phyloP scores from a whole-genome alignment of 2,797 vertebrate genomes.

The Acrossocheilus fasciatus region DNA sequence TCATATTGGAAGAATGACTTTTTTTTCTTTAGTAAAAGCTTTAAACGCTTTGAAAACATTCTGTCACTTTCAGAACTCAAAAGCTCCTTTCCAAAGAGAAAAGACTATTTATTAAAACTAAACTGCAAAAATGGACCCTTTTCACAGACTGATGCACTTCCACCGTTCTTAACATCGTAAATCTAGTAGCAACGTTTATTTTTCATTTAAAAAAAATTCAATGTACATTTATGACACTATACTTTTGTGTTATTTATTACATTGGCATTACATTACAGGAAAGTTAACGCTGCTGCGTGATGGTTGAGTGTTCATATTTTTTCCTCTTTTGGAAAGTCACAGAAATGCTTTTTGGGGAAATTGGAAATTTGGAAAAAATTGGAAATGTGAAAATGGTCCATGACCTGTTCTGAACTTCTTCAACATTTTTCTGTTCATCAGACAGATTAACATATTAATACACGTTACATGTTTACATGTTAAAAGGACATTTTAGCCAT shows the following conservation, averaged over 20 bases:
- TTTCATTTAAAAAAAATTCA: not conserved
- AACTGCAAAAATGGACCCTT: not conserved
- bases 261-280: not conserved
- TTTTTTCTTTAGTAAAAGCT: constrained; percentile 45
- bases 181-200: too few relatives aligned
- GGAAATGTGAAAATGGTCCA: too few relatives aligned
- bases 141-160: not conserved
- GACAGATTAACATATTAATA: not conserved
- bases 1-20: too few relatives aligned
- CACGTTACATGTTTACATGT: not conserved
- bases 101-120: not conserved
- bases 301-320: not conserved
- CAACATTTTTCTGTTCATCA: not conserved
- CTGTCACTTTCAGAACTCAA: not conserved
- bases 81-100: not conserved
- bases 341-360: too few relatives aligned
- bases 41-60: not conserved
- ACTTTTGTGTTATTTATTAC: not conserved
- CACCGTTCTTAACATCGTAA: too few relatives aligned
- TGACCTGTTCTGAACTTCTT: not conserved
- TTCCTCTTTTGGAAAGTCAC: not conserved
- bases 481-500: not conserved
- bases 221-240: not conserved
- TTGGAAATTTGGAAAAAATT: too few relatives aligned
- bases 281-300: not conserved